Evolutionary conservation across 2,113 vertebrate genomes (phyloP).

Genomic region (Thunnus thynnus): DNA sequence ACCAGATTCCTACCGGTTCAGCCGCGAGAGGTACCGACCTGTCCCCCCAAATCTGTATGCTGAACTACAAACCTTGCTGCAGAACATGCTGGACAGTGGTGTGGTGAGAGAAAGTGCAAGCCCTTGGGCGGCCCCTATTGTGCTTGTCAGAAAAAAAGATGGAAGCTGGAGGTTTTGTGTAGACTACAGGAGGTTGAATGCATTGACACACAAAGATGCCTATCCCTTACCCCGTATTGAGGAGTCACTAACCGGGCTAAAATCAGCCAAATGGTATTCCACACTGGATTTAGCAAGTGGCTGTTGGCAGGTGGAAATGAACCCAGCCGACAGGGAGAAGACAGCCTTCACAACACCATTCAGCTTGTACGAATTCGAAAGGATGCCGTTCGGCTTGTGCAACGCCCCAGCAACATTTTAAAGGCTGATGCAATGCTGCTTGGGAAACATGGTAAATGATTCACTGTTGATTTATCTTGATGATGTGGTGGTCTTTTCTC

Average conservation of each 20-base stretch:
- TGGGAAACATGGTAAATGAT: slow-evolving; percentile 19
- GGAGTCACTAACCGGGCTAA: slow-evolving; percentile 10
- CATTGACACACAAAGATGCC: slow-evolving; percentile 12
- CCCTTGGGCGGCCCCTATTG: slow-evolving; percentile 38
- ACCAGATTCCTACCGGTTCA: slow-evolving; percentile 18
- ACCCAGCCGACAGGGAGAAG: slow-evolving; percentile 15
- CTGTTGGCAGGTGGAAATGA: neutral
- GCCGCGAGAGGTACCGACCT: neutral
- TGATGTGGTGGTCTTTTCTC: slow-evolving; percentile 14
- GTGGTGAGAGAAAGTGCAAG: slow-evolving; percentile 8
- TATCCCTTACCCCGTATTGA: slow-evolving; percentile 22
- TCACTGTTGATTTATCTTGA: slow-evolving; percentile 12
- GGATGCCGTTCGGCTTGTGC: slow-evolving; percentile 7
- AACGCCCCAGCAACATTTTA: slow-evolving; percentile 30
- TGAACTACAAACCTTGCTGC: neutral
- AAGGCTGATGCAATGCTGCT: slow-evolving; percentile 34
- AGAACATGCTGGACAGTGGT: slow-evolving; percentile 2
- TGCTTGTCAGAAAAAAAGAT: slow-evolving; percentile 21
- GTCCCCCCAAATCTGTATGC: slow-evolving; percentile 1
- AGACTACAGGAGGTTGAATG: too few relatives aligned
- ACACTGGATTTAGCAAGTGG: neutral
- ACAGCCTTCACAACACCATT: neutral
- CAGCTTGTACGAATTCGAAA: slow-evolving; percentile 2
- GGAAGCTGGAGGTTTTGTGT: too few relatives aligned
- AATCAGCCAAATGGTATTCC: slow-evolving; percentile 4